Evolutionary conservation across 2,888 invertebrate genomes (phyloP).

Genomic region (Prenolepis imparis): DNA sequence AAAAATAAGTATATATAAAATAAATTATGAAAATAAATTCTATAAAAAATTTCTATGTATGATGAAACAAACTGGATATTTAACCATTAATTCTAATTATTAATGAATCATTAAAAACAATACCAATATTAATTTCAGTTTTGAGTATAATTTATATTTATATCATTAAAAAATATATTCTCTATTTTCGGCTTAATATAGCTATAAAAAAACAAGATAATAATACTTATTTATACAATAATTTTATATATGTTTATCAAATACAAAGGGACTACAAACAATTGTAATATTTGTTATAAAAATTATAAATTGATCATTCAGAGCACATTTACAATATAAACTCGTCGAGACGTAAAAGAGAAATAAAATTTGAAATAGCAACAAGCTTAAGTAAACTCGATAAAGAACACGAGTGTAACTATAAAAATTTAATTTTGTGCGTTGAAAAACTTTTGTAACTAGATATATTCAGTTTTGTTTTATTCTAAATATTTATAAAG

Average conservation of each 20-base stretch:
- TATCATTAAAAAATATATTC: not conserved
- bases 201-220: not conserved
- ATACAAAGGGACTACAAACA: not conserved
- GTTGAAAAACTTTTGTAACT: not conserved
- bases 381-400: not conserved
- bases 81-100: not conserved
- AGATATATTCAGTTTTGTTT: not conserved
- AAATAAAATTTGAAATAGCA: not conserved
- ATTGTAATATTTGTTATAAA: not conserved
- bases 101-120: not conserved
- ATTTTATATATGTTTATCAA: conserved; percentile 5
- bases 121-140: conserved; percentile 6
- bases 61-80: not conserved
- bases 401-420: not conserved
- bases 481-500: not conserved
- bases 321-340: not conserved
- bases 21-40: not conserved
- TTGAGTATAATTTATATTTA: not conserved
- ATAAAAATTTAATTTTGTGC: conserved; percentile 8
- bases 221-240: not conserved
- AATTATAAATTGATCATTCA: not conserved
- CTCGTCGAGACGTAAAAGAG: not conserved
- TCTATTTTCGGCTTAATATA: not conserved
- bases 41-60: not conserved
- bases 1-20: not conserved